phyloP scores from a whole-genome alignment of 2,888 invertebrate species.

The Diaperis boleti region DNA sequence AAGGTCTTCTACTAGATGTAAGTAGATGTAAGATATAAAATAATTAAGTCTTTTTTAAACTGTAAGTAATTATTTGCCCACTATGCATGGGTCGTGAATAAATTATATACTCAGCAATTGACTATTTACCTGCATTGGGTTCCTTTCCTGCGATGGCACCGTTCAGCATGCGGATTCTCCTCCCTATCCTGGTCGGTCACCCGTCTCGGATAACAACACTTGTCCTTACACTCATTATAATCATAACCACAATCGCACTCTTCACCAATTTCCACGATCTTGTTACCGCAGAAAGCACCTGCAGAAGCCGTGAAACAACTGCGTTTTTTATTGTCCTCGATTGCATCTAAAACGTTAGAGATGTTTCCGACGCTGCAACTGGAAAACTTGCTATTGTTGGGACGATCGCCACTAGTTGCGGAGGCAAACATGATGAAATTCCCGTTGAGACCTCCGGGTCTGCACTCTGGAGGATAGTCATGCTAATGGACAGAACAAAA shows the following conservation, averaged over 20 bases:
- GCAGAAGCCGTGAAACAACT: conserved; percentile 94
- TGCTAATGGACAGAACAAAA: conserved; percentile 78
- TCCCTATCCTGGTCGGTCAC: conserved; percentile 78
- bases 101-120: too few relatives aligned
- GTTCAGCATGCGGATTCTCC: conserved; percentile 78
- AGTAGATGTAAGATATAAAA: too few relatives aligned
- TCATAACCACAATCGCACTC: conserved; percentile 98
- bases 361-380: conserved; percentile 95
- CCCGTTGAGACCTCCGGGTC: conserved; percentile 91
- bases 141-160: conserved; percentile 81
- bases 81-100: too few relatives aligned
- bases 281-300: conserved; percentile 99
- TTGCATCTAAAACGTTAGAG: conserved; percentile 92
- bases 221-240: conserved; percentile 87
- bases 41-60: too few relatives aligned
- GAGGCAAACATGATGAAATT: conserved; percentile 99
- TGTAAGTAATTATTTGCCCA: too few relatives aligned
- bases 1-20: too few relatives aligned
- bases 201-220: conserved; percentile 93
- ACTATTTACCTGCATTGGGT: conserved; percentile 85
- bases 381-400: conserved; percentile 98
- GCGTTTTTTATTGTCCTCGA: conserved; percentile 89
- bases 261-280: conserved; percentile 97
- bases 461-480: conserved; percentile 91
- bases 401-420: conserved; percentile 97